Evolutionary conservation across 1,140 invertebrate species (phyloP).

Genomic region (Cotesia glomerata): DNA sequence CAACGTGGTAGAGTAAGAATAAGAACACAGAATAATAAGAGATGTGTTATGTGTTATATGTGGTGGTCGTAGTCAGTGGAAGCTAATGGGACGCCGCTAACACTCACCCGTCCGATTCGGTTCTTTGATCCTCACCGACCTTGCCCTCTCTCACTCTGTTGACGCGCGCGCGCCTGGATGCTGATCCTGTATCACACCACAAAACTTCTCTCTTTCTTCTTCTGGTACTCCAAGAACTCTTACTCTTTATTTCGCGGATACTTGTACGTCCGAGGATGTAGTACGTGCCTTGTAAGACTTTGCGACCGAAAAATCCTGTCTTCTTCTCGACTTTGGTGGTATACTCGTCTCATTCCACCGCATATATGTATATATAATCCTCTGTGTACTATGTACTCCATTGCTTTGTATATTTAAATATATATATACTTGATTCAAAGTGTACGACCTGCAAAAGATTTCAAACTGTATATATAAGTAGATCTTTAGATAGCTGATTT

Average conservation of each 20-base stretch:
- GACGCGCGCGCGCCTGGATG: not conserved
- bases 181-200: constrained; percentile 22
- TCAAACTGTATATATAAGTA: too few species aligned
- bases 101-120: constrained; percentile 47
- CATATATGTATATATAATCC: not conserved
- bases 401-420: too few species aligned
- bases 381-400: not conserved
- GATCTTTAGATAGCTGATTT: too few species aligned
- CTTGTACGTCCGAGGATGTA: too few species aligned
- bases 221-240: not conserved
- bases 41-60: constrained; percentile 46
- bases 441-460: too few species aligned
- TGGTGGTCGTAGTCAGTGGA: constrained; percentile 48
- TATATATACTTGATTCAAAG: too few species aligned
- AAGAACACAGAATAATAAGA: constrained; percentile 28
- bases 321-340: constrained; percentile 3
- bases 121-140: constrained; percentile 57
- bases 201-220: constrained; percentile 40
- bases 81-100: constrained; percentile 57
- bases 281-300: constrained; percentile 2
- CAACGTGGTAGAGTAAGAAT: constrained; percentile 26
- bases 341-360: not conserved
- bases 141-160: constrained; percentile 46
- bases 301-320: not conserved
- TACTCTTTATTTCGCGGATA: not conserved